Evolutionary conservation across 1,140 invertebrate genomes (phyloP).

Genomic region (Macrobrachium rosenbergii): DNA sequence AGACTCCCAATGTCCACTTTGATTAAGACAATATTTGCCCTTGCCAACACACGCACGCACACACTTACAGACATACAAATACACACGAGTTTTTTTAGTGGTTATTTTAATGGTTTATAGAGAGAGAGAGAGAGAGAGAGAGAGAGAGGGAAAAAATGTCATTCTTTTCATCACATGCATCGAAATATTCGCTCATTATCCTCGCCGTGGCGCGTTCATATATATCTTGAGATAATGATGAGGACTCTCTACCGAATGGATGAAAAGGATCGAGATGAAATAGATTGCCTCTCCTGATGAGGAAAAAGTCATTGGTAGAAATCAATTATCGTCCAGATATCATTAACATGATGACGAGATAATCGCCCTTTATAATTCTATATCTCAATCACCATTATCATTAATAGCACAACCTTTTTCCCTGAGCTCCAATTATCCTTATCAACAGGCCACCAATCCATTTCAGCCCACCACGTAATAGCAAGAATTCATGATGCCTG

Average conservation of each 20-base stretch:
- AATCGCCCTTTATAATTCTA: constrained; percentile 1
- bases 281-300: background rate
- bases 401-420: constrained; percentile 6
- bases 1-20: too few species aligned
- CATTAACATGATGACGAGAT: background rate
- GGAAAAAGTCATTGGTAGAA: background rate
- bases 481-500: background rate
- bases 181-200: too few species aligned
- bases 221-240: background rate
- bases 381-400: constrained; percentile 28
- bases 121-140: background rate
- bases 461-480: background rate
- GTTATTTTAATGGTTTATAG: background rate
- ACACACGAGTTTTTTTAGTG: background rate
- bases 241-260: background rate
- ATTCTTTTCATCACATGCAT: too few species aligned
- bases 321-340: background rate
- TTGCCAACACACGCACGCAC: background rate
- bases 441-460: constrained; percentile 7
- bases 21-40: too few species aligned
- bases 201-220: too few species aligned
- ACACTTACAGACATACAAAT: background rate
- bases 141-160: too few species aligned
- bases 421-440: constrained; percentile 10
- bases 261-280: background rate